phyloP scores from a whole-genome alignment of 1,140 invertebrate genomes.

The Heterodera carotae region DNA sequence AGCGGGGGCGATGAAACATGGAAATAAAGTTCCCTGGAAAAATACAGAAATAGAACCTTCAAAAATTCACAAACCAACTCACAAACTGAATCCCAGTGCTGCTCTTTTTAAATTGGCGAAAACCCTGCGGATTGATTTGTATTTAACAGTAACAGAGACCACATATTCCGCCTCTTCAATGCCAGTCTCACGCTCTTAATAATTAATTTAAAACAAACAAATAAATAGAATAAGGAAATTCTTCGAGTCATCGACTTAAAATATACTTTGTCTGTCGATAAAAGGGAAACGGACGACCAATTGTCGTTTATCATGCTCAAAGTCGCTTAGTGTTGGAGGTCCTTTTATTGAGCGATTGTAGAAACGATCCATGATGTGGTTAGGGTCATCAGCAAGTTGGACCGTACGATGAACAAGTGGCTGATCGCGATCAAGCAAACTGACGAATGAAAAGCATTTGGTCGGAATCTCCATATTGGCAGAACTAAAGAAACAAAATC shows the following conservation, averaged over 20 bases:
- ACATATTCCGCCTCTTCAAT: conserved; percentile 25
- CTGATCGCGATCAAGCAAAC: conserved; percentile 27
- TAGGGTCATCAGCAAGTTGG: conserved; percentile 8
- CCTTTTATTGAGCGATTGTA: conserved; percentile 20
- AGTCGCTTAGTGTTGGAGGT: conserved; percentile 34
- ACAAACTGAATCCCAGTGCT: conserved; percentile 24
- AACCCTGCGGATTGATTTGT: conserved; percentile 31
- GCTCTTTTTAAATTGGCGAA: conserved; percentile 28
- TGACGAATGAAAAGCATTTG: conserved; percentile 32
- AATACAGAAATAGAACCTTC: conserved; percentile 5
- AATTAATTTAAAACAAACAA: conserved; percentile 22
- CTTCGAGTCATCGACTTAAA: neutral
- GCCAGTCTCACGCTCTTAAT: conserved; percentile 18
- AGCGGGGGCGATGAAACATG: conserved; percentile 33
- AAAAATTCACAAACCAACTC: conserved; percentile 14
- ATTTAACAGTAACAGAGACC: conserved; percentile 31
- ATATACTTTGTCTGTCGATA: conserved; percentile 32
- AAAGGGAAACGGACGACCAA: conserved; percentile 37
- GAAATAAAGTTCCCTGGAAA: conserved; percentile 38
- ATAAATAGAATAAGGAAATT: neutral
- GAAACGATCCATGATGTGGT: conserved; percentile 31
- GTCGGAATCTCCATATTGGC: conserved; percentile 36
- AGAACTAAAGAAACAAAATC: conserved; percentile 19
- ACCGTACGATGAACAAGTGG: conserved; percentile 24
- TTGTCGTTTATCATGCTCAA: conserved; percentile 39